Evolutionary conservation across 2,797 vertebrate species (phyloP).

Genomic region (Pelodytes ibericus): DNA sequence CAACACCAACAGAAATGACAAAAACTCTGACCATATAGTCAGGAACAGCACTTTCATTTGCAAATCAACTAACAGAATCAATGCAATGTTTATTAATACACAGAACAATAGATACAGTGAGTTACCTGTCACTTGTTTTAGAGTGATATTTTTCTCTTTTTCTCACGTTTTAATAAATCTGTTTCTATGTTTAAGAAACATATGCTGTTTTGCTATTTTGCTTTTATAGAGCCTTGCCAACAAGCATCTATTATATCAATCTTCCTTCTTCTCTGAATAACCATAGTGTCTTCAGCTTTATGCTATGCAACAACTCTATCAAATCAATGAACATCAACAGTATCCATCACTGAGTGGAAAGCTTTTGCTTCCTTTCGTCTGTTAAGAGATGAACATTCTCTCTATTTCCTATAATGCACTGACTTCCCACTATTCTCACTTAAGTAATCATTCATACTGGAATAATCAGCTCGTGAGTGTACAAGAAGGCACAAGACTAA

Average conservation of each 20-base stretch:
- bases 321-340: background rate
- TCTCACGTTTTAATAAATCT: no score
- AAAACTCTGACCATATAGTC: no score
- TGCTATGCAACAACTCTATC: background rate
- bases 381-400: background rate
- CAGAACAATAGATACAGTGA: no score
- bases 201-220: background rate
- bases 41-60: no score
- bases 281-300: background rate
- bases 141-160: no score
- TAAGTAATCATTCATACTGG: background rate
- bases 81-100: no score
- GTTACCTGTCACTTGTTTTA: no score
- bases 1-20: no score
- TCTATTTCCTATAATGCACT: background rate
- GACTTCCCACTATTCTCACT: background rate
- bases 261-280: background rate
- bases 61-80: no score
- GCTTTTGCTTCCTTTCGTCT: slow-evolving; percentile 7
- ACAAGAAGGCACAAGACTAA: background rate
- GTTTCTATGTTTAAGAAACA: background rate
- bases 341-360: background rate
- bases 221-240: background rate
- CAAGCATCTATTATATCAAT: background rate
- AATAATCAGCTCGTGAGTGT: background rate